phyloP scores from a whole-genome alignment of 2,888 invertebrate species.

The Barypeithes pellucidus region DNA sequence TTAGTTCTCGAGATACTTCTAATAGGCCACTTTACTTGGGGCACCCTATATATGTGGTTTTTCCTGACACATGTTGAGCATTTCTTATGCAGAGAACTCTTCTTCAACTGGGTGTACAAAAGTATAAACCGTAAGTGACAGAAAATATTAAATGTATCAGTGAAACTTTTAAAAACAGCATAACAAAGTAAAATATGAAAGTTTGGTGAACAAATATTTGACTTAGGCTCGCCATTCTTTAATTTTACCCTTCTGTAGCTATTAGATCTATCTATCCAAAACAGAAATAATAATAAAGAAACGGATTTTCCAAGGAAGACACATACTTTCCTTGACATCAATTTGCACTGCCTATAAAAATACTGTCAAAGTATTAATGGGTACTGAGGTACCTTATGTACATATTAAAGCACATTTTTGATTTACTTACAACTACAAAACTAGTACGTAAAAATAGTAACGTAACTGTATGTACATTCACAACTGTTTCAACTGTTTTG shows the following conservation, averaged over 20 bases:
- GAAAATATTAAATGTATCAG: background rate
- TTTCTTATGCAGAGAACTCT: too few species aligned
- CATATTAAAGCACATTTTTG: background rate
- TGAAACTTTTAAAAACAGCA: slow-evolving; percentile 7
- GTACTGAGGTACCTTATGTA: background rate
- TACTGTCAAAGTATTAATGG: background rate
- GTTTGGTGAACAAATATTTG: slow-evolving; percentile 1
- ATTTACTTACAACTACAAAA: background rate
- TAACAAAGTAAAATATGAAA: slow-evolving; percentile 3
- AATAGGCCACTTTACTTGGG: too few species aligned
- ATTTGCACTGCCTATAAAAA: slow-evolving; percentile 22
- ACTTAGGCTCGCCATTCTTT: background rate
- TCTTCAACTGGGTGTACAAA: too few species aligned
- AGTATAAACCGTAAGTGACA: background rate
- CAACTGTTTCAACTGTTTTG: slow-evolving; percentile 29
- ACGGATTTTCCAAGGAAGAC: background rate
- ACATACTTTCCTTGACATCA: background rate
- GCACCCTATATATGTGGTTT: too few species aligned
- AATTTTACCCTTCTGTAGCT: slow-evolving; percentile 5
- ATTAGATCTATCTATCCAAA: slow-evolving; percentile 37
- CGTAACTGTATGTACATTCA: too few species aligned
- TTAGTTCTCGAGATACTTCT: too few species aligned
- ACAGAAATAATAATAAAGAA: background rate
- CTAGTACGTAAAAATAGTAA: too few species aligned
- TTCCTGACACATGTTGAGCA: too few species aligned